A percentile compares a stretch with the other conserved stretches of the same genome.
Conservation (phyloP, 2,113 vertebrate species). For the Indri indri region DNA sequence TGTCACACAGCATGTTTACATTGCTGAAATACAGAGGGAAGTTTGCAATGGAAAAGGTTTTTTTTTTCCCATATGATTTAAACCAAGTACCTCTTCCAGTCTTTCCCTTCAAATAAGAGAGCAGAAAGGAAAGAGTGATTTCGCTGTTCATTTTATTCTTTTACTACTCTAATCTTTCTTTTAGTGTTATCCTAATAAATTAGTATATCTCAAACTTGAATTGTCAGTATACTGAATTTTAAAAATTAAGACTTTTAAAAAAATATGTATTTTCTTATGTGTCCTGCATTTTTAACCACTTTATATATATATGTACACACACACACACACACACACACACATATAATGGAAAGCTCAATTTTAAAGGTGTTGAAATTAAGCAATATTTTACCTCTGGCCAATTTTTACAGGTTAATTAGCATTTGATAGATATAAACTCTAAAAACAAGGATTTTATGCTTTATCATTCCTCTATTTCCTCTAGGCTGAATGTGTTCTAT, state of each 20-base stretch:
- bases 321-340: too few species aligned
- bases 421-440: background rate
- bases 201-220: background rate
- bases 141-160: background rate
- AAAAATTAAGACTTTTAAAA: slow-evolving; percentile 10
- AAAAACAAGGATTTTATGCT: background rate
- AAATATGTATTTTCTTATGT: background rate
- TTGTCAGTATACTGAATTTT: background rate
- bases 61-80: background rate
- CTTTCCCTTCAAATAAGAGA: background rate
- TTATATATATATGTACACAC: background rate
- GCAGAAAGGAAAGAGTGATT: background rate
- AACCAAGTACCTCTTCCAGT: background rate
- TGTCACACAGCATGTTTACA: rapidly evolving
- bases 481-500: background rate
- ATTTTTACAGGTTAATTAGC: background rate
- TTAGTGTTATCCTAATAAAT: background rate
- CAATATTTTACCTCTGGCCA: background rate
- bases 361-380: slow-evolving; percentile 18
- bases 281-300: background rate
- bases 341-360: background rate
- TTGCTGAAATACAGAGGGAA: background rate
- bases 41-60: background rate
- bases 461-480: background rate
- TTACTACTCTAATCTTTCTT: background rate